Evolutionary conservation across 2,888 invertebrate genomes (phyloP).

Genomic region (Drosophila trichaetosa): DNA sequence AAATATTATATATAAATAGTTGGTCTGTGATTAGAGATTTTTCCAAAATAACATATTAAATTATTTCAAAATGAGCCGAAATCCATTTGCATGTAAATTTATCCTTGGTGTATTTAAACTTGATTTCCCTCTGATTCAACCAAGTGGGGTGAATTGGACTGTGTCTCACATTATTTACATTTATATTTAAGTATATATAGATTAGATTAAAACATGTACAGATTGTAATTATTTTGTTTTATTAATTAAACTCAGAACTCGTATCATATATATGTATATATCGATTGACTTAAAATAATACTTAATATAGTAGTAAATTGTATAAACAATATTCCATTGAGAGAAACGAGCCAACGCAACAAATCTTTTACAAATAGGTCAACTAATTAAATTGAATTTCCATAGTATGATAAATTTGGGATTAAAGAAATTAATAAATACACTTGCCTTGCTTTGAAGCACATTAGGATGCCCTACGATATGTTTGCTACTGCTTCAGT

Average conservation of each 20-base stretch:
- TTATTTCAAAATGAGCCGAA: background rate
- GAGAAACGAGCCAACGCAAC: slow-evolving; percentile 46
- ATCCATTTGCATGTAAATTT: background rate
- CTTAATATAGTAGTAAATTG: slow-evolving; percentile 31
- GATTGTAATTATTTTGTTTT: slow-evolving; percentile 22
- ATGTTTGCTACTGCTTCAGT: slow-evolving; percentile 13
- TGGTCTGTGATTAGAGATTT: background rate
- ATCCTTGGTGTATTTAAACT: background rate
- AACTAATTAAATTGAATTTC: slow-evolving; percentile 42
- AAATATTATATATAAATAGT: too few relatives aligned
- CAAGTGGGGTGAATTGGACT: background rate
- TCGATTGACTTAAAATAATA: slow-evolving; percentile 48
- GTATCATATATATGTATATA: slow-evolving; percentile 19
- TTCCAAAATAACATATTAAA: background rate
- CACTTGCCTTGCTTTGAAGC: slow-evolving; percentile 23
- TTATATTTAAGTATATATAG: background rate
- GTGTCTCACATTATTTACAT: background rate
- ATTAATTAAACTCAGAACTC: slow-evolving; percentile 38
- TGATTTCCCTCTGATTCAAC: background rate
- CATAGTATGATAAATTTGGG: background rate
- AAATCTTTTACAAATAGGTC: slow-evolving; percentile 46
- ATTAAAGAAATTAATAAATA: slow-evolving; percentile 12
- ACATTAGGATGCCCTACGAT: slow-evolving; percentile 33
- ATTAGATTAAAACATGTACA: slow-evolving; percentile 5
- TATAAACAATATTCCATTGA: slow-evolving; percentile 27